phyloP scores from a whole-genome alignment of 2,888 invertebrate species.

The Meta bourneti region DNA sequence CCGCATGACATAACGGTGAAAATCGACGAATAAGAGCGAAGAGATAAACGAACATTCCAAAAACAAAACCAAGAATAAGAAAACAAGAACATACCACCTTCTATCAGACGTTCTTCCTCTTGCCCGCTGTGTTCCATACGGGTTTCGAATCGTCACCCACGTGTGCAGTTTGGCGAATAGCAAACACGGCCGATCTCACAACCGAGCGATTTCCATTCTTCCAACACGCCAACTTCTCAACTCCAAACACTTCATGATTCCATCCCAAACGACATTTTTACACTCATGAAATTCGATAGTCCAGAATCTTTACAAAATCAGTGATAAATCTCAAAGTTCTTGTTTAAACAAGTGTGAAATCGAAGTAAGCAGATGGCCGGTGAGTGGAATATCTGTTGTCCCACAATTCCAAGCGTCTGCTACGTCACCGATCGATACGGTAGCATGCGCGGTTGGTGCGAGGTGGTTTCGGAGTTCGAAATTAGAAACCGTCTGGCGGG shows the following conservation, averaged over 20 bases:
- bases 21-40: background rate
- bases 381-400: background rate
- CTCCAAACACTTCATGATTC: background rate
- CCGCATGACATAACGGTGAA: background rate
- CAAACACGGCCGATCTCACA: background rate
- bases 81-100: conserved; percentile 19
- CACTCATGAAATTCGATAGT: background rate
- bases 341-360: background rate
- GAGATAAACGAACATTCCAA: background rate
- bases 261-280: background rate
- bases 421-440: conserved; percentile 48
- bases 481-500: conserved; percentile 6
- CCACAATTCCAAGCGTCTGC: conserved; percentile 10
- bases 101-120: conserved; percentile 51
- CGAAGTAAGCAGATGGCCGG: background rate
- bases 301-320: background rate
- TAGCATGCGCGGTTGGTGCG: conserved; percentile 7
- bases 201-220: background rate
- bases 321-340: background rate
- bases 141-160: conserved; percentile 24
- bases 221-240: no score
- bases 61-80: background rate
- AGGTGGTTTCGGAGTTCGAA: conserved; percentile 17
- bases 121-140: conserved; percentile 22
- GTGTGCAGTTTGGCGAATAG: conserved; percentile 17